These are phyloP conservation scores for Lateolabrax maculatus DNA, from an alignment of 2,797 vertebrate genomes.

Conservation along the genomic window DNA sequence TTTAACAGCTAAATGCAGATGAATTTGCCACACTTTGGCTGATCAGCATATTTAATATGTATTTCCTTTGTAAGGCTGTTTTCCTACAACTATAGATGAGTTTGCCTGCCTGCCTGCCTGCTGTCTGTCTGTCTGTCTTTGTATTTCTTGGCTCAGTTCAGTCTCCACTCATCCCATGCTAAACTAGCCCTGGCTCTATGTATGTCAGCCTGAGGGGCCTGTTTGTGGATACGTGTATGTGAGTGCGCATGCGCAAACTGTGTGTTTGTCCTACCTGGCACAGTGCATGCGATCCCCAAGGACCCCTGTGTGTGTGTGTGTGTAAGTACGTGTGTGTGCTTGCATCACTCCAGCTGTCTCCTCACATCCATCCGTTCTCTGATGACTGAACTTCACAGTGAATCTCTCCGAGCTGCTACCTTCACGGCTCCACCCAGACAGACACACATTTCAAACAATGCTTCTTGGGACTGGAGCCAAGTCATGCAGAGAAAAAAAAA, in stretches of 20 bases:
- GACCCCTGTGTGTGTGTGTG: slow-evolving; percentile 36
- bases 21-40: background rate
- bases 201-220: slow-evolving; percentile 60
- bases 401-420: slow-evolving; percentile 40
- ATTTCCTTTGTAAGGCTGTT: background rate
- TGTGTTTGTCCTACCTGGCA: slow-evolving; percentile 71
- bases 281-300: slow-evolving; percentile 41
- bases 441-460: slow-evolving; percentile 57
- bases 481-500: slow-evolving; percentile 34
- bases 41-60: slow-evolving; percentile 7
- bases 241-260: slow-evolving; percentile 24
- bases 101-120: background rate
- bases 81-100: slow-evolving; percentile 1
- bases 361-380: slow-evolving; percentile 65
- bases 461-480: slow-evolving; percentile 42
- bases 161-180: slow-evolving; percentile 42
- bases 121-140: slow-evolving; percentile 11
- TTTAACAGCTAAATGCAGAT: slow-evolving; percentile 3
- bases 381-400: slow-evolving; percentile 69
- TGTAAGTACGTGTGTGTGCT: slow-evolving; percentile 21
- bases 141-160: slow-evolving; percentile 48
- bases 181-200: slow-evolving; percentile 52
- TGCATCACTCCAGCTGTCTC: slow-evolving; percentile 73
- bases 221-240: slow-evolving; percentile 39
- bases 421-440: slow-evolving; percentile 54